A percentile compares a stretch with the other conserved stretches of the same genome.
Conservation (phyloP, 2,888 invertebrate species). For the Drosophila villosipedis region DNA sequence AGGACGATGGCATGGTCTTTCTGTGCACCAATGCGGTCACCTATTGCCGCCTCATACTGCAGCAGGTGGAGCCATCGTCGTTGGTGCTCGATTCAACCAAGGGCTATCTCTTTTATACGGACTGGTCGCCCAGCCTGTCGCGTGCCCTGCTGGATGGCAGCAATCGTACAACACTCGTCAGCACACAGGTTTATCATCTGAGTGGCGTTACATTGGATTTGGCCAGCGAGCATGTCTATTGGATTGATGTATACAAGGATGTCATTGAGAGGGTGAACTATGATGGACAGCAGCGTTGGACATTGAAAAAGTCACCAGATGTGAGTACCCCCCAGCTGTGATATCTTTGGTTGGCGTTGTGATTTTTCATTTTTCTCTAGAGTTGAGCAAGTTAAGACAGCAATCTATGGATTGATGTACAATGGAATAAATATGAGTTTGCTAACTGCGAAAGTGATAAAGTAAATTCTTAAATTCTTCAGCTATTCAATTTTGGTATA, state of each 20-base stretch:
- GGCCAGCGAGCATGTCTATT: conserved; percentile 90
- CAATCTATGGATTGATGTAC: not conserved
- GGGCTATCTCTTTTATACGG: conserved; percentile 92
- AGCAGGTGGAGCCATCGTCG: conserved; percentile 89
- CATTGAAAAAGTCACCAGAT: conserved; percentile 82
- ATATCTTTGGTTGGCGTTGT: not conserved
- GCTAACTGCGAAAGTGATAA: not conserved
- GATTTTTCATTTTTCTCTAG: not conserved
- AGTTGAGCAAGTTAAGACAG: not conserved
- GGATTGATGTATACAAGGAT: conserved; percentile 93
- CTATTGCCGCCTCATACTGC: conserved; percentile 90
- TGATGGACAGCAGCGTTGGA: conserved; percentile 88
- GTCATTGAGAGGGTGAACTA: conserved; percentile 92
- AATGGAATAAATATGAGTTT: not conserved
- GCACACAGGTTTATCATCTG: conserved; percentile 91
- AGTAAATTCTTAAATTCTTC: not conserved
- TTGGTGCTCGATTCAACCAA: conserved; percentile 92
- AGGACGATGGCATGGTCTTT: conserved; percentile 89
- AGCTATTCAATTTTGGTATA: not conserved
- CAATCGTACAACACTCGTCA: conserved; percentile 87
- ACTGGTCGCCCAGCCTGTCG: conserved; percentile 89
- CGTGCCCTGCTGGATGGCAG: conserved; percentile 89
- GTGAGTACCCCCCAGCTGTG: conserved; percentile 62
- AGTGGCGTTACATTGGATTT: conserved; percentile 90
- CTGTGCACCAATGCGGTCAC: conserved; percentile 88